Percentiles rank a stretch among this genome's conserved stretches.
Conservation (phyloP, 2,797 vertebrate genomes). For the Sparidentex hasta region DNA sequence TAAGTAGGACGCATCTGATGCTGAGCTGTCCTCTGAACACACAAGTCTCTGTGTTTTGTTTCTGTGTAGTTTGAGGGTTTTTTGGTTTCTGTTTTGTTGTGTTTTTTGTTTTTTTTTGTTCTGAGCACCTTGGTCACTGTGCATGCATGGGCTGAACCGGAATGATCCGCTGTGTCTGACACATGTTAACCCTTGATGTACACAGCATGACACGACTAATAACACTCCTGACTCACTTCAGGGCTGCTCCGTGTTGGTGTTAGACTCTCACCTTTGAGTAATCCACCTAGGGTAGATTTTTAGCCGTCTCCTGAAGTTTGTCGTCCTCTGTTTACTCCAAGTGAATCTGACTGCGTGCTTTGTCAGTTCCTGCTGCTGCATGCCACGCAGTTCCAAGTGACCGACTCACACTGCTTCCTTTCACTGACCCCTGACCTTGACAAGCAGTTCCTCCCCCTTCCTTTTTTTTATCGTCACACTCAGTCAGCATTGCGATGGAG, state of each 20-base stretch:
- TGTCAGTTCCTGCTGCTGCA: conserved; percentile 55
- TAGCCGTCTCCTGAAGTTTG: conserved; percentile 16
- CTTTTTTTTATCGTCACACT: neutral
- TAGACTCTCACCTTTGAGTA: conserved; percentile 7
- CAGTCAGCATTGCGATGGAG: neutral
- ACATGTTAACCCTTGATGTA: conserved; percentile 35
- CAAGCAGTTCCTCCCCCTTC: conserved; percentile 18
- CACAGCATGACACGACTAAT: conserved; percentile 62
- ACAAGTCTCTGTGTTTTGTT: conserved; percentile 70
- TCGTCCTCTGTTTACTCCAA: conserved; percentile 13
- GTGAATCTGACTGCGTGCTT: conserved; percentile 2
- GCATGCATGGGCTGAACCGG: conserved; percentile 59
- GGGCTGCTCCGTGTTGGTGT: conserved; percentile 8
- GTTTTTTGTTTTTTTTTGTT: conserved; percentile 46
- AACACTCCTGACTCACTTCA: conserved; percentile 17
- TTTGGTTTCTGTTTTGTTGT: conserved; percentile 51
- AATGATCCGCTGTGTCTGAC: conserved; percentile 37
- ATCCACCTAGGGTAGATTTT: conserved; percentile 17
- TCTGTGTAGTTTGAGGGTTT: conserved; percentile 57
- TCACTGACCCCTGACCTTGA: conserved; percentile 33
- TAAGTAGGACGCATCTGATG: conserved; percentile 92
- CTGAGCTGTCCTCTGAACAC: conserved; percentile 84
- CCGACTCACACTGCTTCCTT: conserved; percentile 20
- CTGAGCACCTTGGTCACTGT: conserved; percentile 49
- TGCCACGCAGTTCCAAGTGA: conserved; percentile 74